phyloP scores from a whole-genome alignment of 2,113 vertebrate genomes.

The Brachirus orientalis region DNA sequence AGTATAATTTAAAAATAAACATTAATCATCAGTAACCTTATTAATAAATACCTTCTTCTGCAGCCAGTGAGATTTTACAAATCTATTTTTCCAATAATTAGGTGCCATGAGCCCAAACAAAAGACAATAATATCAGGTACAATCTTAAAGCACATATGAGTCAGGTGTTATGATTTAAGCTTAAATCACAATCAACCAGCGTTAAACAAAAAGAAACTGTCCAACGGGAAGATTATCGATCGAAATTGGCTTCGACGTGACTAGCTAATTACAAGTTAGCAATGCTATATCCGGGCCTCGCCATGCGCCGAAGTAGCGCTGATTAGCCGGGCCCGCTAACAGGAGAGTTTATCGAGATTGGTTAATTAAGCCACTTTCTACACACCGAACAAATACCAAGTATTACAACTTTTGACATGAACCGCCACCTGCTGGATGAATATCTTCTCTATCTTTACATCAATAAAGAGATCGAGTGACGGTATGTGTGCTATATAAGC shows the following conservation, averaged over 20 bases:
- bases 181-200: neutral
- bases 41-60: neutral
- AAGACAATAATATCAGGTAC: conserved; percentile 19
- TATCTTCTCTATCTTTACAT: rapidly evolving
- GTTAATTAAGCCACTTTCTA: rapidly evolving
- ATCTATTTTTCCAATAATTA: neutral
- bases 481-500: neutral
- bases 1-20: too few species aligned
- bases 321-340: conserved; percentile 52
- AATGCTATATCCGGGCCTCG: conserved; percentile 45
- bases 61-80: neutral
- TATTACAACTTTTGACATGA: rapidly evolving
- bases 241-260: neutral
- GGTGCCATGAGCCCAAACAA: conserved; percentile 16
- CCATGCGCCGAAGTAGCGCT: conserved; percentile 59
- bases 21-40: too few species aligned
- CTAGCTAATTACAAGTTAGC: conserved; percentile 44
- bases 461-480: rapidly evolving
- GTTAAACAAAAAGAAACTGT: too few species aligned
- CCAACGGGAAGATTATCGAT: too few species aligned
- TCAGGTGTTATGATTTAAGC: rapidly evolving
- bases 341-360: neutral
- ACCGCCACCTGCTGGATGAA: neutral
- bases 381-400: rapidly evolving
- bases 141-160: neutral